Percentiles rank a stretch among this genome's conserved stretches.
phyloP scores from a whole-genome alignment of 2,113 vertebrate genomes.

The Cervus canadensis region DNA sequence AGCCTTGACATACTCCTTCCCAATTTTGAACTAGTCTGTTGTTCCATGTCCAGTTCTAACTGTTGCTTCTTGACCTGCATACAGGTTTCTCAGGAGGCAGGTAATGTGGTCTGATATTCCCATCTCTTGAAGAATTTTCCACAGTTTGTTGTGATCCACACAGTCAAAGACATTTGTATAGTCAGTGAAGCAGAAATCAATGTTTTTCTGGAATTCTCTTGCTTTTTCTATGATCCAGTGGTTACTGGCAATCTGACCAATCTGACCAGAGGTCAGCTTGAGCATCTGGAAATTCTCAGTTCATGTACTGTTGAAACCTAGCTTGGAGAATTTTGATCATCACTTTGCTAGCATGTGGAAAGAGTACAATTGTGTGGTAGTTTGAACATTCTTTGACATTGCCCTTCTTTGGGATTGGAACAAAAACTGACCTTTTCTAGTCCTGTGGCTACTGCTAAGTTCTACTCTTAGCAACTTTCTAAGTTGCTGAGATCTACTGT shows the following conservation, averaged over 20 bases:
- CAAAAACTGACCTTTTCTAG: not conserved
- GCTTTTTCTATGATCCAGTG: not conserved
- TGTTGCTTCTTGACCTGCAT: not conserved
- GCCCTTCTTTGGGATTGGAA: not conserved
- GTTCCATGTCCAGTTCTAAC: not conserved
- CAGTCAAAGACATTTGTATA: not conserved
- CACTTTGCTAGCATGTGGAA: not conserved
- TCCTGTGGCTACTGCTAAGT: not conserved
- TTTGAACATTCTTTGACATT: not conserved
- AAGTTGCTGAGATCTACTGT: not conserved
- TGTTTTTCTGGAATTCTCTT: not conserved
- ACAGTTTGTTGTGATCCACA: not conserved
- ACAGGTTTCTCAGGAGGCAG: not conserved
- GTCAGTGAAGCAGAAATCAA: not conserved
- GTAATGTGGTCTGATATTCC: not conserved
- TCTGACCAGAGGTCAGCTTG: not conserved
- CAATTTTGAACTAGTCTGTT: not conserved
- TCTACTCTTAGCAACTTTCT: not conserved
- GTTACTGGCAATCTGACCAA: not conserved
- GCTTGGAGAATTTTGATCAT: not conserved
- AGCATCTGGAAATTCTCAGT: not conserved
- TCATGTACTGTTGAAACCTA: not conserved
- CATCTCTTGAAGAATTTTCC: not conserved
- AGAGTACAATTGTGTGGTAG: not conserved
- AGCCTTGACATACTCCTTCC: not conserved